Evolutionary conservation across 1,140 invertebrate genomes (phyloP).

Genomic region (Tenebrio molitor): DNA sequence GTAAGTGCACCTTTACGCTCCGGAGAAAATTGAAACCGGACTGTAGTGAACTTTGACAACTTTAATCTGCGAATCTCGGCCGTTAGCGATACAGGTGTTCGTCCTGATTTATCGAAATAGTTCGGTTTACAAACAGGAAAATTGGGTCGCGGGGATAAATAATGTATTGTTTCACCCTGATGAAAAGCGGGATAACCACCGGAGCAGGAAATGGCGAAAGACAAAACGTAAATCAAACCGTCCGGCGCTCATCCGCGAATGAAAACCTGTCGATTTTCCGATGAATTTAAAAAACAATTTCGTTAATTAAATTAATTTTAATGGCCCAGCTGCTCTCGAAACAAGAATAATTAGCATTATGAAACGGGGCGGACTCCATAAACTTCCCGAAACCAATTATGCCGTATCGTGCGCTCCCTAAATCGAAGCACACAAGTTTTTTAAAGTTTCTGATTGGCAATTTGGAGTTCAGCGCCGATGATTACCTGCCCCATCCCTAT

Average conservation of each 20-base stretch:
- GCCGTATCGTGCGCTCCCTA: not conserved
- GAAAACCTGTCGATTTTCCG: not conserved
- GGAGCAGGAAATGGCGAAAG: conserved; percentile 23
- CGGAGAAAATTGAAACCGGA: conserved; percentile 17
- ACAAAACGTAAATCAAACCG: conserved; percentile 30
- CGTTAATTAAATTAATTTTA: conserved; percentile 13
- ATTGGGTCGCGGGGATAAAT: conserved; percentile 32
- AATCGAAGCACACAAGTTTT: conserved; percentile 8
- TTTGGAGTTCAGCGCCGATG: conserved; percentile 24
- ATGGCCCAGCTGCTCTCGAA: not conserved
- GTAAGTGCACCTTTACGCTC: not conserved
- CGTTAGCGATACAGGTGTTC: conserved; percentile 26
- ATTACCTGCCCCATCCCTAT: conserved; percentile 16
- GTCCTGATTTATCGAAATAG: conserved; percentile 14
- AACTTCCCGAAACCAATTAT: conserved; percentile 11
- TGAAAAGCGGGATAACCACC: conserved; percentile 23
- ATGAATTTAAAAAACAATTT: conserved; percentile 7
- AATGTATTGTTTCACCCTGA: conserved; percentile 36
- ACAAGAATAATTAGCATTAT: conserved; percentile 3
- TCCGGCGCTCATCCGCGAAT: not conserved
- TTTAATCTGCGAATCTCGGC: conserved; percentile 7
- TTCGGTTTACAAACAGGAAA: conserved; percentile 36
- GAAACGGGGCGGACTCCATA: not conserved
- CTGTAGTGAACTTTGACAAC: conserved; percentile 9
- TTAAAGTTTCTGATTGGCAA: conserved; percentile 30